A percentile compares a stretch with the other conserved stretches of the same genome.
Conservation (phyloP, 2,888 invertebrate genomes). For the Thecocarcelia acutangulata region DNA sequence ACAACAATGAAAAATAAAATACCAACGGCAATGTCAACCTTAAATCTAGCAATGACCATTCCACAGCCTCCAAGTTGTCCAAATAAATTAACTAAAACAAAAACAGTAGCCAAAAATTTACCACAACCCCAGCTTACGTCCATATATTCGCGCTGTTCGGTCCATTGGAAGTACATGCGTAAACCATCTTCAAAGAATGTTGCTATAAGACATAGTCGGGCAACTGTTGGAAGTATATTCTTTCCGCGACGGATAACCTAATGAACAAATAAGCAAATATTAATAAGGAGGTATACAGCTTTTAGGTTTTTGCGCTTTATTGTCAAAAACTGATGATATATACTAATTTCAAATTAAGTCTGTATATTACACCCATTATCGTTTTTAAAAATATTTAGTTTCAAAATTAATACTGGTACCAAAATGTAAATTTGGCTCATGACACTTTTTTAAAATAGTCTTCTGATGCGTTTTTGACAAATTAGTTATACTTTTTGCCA, state of each 20-base stretch:
- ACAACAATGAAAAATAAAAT: slow-evolving; percentile 97
- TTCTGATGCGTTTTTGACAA: no score
- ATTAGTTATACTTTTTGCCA: no score
- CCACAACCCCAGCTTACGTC: slow-evolving; percentile 98
- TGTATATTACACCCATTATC: no score
- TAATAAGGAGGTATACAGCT: no score
- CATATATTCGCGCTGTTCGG: slow-evolving; percentile 98
- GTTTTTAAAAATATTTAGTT: no score
- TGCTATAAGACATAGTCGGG: slow-evolving; percentile 97
- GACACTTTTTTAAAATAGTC: no score
- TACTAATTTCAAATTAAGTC: no score
- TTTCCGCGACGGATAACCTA: slow-evolving; percentile 96
- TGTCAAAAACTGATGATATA: no score
- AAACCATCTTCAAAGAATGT: slow-evolving; percentile 99
- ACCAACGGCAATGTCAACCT: slow-evolving; percentile 95
- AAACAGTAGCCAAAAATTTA: slow-evolving; percentile 94
- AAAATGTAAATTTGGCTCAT: no score
- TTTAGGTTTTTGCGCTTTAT: no score
- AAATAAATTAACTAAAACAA: slow-evolving; percentile 96
- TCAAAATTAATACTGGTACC: no score
- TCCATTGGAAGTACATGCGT: slow-evolving; percentile 99
- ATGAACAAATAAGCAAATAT: background rate
- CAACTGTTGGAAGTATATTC: slow-evolving; percentile 95
- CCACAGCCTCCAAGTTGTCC: slow-evolving; percentile 98
- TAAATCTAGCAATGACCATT: slow-evolving; percentile 96